These are phyloP conservation scores for Erythrocercus mccallii DNA, from an alignment of 2,113 vertebrate species.

Conservation along the genomic window DNA sequence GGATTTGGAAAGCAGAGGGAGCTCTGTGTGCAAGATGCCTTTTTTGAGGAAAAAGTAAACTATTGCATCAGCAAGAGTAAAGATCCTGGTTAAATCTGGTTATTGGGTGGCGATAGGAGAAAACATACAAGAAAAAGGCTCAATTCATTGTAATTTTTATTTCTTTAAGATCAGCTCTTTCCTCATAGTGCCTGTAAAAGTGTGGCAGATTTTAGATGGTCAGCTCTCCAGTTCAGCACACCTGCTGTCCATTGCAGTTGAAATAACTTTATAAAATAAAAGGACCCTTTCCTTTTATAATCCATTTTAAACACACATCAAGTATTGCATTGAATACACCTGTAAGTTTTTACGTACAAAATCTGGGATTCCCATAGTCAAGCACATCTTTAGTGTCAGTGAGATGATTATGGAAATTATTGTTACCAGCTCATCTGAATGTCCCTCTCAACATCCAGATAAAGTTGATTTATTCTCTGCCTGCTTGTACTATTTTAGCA, in stretches of 20 bases:
- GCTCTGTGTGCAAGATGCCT: slow-evolving; percentile 27
- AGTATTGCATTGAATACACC: background rate
- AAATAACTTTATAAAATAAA: background rate
- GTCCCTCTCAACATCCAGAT: background rate
- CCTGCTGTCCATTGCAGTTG: background rate
- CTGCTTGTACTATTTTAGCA: background rate
- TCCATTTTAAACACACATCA: background rate
- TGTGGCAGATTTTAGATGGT: background rate
- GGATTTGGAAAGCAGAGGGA: slow-evolving; percentile 56
- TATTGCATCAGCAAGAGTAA: background rate
- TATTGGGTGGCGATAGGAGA: background rate
- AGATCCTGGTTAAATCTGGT: background rate
- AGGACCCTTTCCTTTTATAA: background rate
- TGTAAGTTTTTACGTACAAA: background rate
- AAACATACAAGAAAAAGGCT: background rate
- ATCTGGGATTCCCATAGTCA: background rate
- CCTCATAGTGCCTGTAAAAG: background rate
- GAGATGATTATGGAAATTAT: background rate
- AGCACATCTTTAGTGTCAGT: background rate
- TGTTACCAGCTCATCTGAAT: background rate
- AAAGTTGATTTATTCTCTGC: background rate
- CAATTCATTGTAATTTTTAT: background rate
- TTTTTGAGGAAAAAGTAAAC: background rate
- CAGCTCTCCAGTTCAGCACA: background rate
- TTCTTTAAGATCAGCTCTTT: background rate